Evolutionary conservation across 64 coral and sea anemone genomes (phyloP).

Genomic region (Montipora foliosa): DNA sequence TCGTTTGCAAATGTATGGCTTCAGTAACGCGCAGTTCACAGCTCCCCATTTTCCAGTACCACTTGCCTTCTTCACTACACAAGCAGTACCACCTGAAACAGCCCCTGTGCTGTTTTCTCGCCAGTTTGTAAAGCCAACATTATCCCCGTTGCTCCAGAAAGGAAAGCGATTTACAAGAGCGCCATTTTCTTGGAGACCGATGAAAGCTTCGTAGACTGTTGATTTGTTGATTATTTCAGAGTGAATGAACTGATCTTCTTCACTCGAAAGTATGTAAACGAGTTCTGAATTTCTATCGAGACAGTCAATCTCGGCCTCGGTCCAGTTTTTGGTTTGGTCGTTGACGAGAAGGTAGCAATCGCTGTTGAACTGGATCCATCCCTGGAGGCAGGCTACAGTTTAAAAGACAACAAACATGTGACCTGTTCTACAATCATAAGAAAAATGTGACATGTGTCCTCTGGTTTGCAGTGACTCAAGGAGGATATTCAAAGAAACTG

Average conservation of each 20-base stretch:
- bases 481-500: too few species aligned
- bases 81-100: neutral
- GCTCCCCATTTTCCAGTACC: neutral
- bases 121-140: slow-evolving; percentile 1
- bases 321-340: neutral
- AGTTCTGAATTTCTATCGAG: neutral
- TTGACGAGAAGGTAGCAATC: neutral
- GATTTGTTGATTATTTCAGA: neutral
- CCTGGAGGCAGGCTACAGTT: neutral
- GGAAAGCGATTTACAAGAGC: neutral
- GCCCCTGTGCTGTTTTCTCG: neutral
- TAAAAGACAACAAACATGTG: neutral
- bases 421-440: too few species aligned
- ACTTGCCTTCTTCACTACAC: neutral
- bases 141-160: neutral
- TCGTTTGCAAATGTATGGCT: slow-evolving; percentile 33
- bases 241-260: slow-evolving; percentile 2
- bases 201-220: neutral
- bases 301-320: slow-evolving; percentile 1
- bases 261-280: neutral
- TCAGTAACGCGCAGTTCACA: neutral
- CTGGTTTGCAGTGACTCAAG: neutral
- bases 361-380: neutral
- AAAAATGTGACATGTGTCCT: too few species aligned
- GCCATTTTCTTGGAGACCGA: neutral